Percentiles rank a stretch among this genome's conserved stretches.
These are phyloP conservation scores for Gnathonemus longibarbis DNA, from an alignment of 2,113 vertebrate species.

Conservation along the genomic window DNA sequence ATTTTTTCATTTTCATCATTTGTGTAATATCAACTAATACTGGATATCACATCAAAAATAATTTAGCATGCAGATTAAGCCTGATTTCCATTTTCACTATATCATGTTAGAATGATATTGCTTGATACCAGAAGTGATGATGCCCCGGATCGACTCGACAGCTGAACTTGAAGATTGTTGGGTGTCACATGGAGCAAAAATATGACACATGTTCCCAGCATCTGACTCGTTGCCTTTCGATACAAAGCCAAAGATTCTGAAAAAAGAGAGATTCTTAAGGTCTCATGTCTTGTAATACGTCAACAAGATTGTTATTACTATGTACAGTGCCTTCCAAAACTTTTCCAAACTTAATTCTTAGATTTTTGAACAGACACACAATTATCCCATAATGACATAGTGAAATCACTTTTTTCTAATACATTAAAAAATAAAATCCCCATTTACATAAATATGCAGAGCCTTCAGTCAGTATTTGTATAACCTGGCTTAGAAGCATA, in stretches of 20 bases:
- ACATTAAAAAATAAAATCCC: neutral
- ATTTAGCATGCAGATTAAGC: neutral
- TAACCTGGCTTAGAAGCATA: neutral
- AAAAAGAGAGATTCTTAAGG: conserved; percentile 2
- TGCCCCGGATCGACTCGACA: conserved; percentile 48
- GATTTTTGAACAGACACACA: neutral
- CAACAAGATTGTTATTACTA: neutral
- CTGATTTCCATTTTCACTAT: neutral
- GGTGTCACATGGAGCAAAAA: conserved; percentile 62
- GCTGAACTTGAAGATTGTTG: conserved; percentile 35
- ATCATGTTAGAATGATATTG: neutral
- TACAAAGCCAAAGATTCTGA: conserved; percentile 71
- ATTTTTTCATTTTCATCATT: neutral
- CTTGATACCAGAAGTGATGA: conserved; percentile 35
- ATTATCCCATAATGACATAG: neutral
- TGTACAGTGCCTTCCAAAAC: neutral
- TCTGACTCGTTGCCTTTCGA: conserved; percentile 60
- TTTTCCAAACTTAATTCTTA: neutral
- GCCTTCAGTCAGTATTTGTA: neutral
- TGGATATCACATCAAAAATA: neutral
- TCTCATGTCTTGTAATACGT: neutral
- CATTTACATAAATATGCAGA: neutral
- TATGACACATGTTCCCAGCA: conserved; percentile 66
- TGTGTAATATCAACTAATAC: neutral
- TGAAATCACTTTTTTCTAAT: neutral